A percentile compares a stretch with the other conserved stretches of the same genome.
Conservation (phyloP, 2,113 vertebrate species). For the Columbina picui region DNA sequence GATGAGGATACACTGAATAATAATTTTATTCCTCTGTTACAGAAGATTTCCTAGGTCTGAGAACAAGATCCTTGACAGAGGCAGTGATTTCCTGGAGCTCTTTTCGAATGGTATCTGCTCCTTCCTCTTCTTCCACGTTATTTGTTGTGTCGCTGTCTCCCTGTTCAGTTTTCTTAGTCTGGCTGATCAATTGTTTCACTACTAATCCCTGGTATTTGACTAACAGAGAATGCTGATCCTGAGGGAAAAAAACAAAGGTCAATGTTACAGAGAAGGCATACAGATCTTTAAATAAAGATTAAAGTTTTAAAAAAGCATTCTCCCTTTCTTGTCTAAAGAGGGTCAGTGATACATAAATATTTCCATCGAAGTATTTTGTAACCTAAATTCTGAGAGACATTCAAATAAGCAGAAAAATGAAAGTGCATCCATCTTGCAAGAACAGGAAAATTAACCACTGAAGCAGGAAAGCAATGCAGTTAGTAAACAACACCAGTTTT, state of each 20-base stretch:
- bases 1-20: neutral
- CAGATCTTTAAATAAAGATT: neutral
- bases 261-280: neutral
- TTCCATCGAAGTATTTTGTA: neutral
- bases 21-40: constrained; percentile 83
- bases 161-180: constrained; percentile 81
- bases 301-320: neutral
- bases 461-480: neutral
- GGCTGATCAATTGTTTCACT: constrained; percentile 89
- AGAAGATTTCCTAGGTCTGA: constrained; percentile 85
- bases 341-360: neutral
- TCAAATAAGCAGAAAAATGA: neutral
- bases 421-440: neutral
- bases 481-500: neutral
- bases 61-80: constrained; percentile 87
- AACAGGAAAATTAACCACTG: neutral
- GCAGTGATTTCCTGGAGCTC: constrained; percentile 83
- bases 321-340: neutral
- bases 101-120: constrained; percentile 68
- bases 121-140: constrained; percentile 72
- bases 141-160: constrained; percentile 63
- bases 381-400: neutral
- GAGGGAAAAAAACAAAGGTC: neutral
- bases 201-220: constrained; percentile 89
- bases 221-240: constrained; percentile 92